phyloP scores from a whole-genome alignment of 2,888 invertebrate genomes.

The Pseudococcus viburni region DNA sequence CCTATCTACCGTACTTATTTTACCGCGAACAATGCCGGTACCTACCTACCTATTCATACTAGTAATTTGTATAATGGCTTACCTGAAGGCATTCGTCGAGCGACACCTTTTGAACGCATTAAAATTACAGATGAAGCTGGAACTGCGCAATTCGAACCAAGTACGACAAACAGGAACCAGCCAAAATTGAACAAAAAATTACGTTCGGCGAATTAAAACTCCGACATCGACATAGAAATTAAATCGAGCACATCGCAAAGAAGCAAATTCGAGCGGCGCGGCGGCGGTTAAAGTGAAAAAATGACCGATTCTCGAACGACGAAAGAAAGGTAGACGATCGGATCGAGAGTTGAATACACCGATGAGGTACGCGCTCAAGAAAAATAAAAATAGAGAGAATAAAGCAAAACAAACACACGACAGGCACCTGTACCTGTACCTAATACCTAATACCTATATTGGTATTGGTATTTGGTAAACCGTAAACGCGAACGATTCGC shows the following conservation, averaged over 20 bases:
- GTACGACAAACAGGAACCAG: too few relatives aligned
- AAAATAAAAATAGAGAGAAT: not conserved
- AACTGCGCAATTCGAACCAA: not conserved
- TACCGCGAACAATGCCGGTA: too few relatives aligned
- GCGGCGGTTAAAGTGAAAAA: not conserved
- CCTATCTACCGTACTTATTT: too few relatives aligned
- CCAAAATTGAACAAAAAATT: too few relatives aligned
- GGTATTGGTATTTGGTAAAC: not conserved
- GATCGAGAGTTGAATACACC: not conserved
- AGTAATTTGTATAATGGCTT: not conserved
- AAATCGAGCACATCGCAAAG: not conserved
- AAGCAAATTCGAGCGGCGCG: not conserved
- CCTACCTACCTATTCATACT: too few relatives aligned
- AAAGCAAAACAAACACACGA: not conserved
- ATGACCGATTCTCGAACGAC: too few relatives aligned
- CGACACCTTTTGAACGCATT: slow-evolving; percentile 63
- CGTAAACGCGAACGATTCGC: not conserved
- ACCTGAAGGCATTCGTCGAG: slow-evolving; percentile 65
- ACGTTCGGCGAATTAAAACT: not conserved
- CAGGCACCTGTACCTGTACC: not conserved
- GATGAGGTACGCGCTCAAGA: not conserved
- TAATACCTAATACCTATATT: not conserved
- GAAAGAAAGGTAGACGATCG: not conserved
- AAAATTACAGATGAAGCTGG: not conserved
- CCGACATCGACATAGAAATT: not conserved